Evolutionary conservation across 2,888 invertebrate genomes (phyloP), one percentile per base, ranked within the genome.

Genomic region (Rhorus exstirpatorius): DNA sequence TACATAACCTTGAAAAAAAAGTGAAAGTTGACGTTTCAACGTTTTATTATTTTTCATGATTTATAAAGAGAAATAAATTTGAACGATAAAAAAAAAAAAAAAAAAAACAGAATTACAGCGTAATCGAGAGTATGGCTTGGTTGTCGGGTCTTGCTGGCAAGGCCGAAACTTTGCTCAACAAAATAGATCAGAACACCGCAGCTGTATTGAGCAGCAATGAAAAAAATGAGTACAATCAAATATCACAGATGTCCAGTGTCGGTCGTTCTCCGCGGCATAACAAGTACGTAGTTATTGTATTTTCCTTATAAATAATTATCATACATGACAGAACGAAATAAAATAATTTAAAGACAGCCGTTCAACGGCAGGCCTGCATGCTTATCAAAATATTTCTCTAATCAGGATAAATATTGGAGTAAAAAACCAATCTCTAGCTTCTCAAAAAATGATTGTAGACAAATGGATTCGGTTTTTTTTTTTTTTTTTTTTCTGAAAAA

Each of bases 151-250:
- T 96, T 72, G 96, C 96, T 60, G 96, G 95, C 26, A 96, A 95
- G 88, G 96, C 96, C 21, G 96, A 96, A 91, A 94, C 95, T 89
- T 93, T 97, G 77, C 93, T 97, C 35, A 96, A 96, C 91, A 95
- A 95, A 92, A 95, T 97, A 71, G 97, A 97, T 90, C 94, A 96
- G 91, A 95, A 95, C 90, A 96, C 96, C 14, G 96, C 96, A 1
- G 94, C 94, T 46, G 96, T 95, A 46, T 93, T 95, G 55, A n/a
- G n/a, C n/a, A 92, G 88, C 78, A 92, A 92, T 72, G 92, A 93
- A 3, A 90, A 89, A 83, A 86, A 86, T 75, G 90, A 91, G 19
- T 76, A 87, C n/a, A 80, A 86, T 6, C 87, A 77, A 63, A 75
- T 89, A 17, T 68, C 86, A 21, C 85, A 86, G 68, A 83, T 90